Conservation (phyloP, 92 coral and sea anemone species). For the Ricordea florida region DNA sequence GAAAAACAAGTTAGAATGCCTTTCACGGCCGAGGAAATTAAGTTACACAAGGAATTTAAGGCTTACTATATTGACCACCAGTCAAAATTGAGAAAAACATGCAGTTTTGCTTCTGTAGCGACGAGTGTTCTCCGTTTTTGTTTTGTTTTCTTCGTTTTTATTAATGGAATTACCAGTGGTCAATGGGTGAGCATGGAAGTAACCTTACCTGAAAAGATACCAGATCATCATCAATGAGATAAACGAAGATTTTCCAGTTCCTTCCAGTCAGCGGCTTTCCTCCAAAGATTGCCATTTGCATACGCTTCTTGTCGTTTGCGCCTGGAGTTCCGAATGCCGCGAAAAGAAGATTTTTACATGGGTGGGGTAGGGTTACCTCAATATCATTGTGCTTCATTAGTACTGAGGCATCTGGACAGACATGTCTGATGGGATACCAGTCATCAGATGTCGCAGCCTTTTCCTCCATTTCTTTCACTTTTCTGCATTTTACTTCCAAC, state of each 20-base stretch:
- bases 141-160: too few species aligned
- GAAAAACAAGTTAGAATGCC: too few species aligned
- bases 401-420: slow-evolving; percentile 2
- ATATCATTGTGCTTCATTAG: slow-evolving; percentile 21
- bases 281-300: slow-evolving; percentile 32
- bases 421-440: neutral
- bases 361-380: neutral
- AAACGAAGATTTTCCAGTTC: slow-evolving; percentile 15
- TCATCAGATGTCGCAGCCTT: neutral
- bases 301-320: slow-evolving; percentile 22
- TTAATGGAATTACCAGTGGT: too few species aligned
- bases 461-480: neutral
- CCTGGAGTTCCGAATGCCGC: slow-evolving; percentile 45
- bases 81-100: too few species aligned
- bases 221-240: slow-evolving; percentile 17
- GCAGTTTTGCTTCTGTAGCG: too few species aligned
- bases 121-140: too few species aligned
- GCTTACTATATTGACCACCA: too few species aligned
- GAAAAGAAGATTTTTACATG: neutral
- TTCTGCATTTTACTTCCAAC: neutral
- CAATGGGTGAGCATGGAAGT: neutral
- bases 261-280: slow-evolving; percentile 7
- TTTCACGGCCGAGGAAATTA: too few species aligned
- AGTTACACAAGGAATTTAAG: too few species aligned
- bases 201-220: slow-evolving; percentile 1